Base-by-base conservation (phyloP, 2,888 invertebrate species). In the Ramazzottius varieornatus region DNA sequence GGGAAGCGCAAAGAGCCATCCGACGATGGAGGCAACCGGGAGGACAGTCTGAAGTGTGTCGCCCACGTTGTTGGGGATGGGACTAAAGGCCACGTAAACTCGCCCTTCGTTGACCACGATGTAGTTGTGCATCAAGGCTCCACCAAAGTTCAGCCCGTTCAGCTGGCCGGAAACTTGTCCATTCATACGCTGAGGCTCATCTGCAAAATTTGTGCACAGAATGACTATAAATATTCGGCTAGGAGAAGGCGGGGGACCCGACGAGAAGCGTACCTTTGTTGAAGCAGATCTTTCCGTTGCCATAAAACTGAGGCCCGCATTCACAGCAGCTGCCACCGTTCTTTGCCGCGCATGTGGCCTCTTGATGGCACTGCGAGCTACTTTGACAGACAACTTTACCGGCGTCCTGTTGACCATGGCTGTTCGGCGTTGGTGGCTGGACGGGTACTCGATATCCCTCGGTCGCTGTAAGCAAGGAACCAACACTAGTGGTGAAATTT, bases 261-360 rank as follows among this genome's bases (percentile, higher is more conserved):
- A n/a, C n/a, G n/a, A n/a, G n/a, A n/a, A n/a, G n/a, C 34, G 32
- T 65, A 79, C 85, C 83, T 73, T 84, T 82, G 75, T 84, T 84
- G 67, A 94, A 81, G 73, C 96, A 96, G 65, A 84, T 84, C 73
- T 83, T 83, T 65, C 96, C 96, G 74, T 96, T 96, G 68, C 96
- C 96, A 73, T 87, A 91, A 77, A 79, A 89, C 2, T 86, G 86
- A 46, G 82, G 80, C 0, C 72, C 70, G 74, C 96, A 96, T 68
- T 82, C 79, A 74, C 96, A 98, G 73, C 94, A 96, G 74, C 86
- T 91, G 8, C 93, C 93, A 34, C 81, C 80, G 65, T 82, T 80
- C 72, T 84, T 85, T 75, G 94, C 91, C 2, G 83, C 78, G 74
- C 93, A 94, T 65, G 80, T 80, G 0, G 90, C 89, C 71, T 85